phyloP scores from a whole-genome alignment of 2,888 invertebrate species.

The Vanessa cardui region DNA sequence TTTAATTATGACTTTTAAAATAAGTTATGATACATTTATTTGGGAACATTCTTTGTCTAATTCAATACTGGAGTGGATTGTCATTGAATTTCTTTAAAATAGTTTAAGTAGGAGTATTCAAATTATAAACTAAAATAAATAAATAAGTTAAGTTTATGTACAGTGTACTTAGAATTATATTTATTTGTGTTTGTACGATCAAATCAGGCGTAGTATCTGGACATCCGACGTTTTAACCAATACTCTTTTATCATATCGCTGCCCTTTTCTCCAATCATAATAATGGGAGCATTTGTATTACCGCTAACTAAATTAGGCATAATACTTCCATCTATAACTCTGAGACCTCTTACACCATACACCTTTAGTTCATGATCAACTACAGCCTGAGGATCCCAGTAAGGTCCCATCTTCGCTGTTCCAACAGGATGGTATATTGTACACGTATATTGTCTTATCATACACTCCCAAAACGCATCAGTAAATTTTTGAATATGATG shows the following conservation, averaged over 20 bases:
- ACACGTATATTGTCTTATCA: constrained; percentile 91
- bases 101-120: not conserved
- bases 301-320: constrained; percentile 85
- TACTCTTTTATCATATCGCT: constrained; percentile 38
- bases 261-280: constrained; percentile 41
- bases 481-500: constrained; percentile 85
- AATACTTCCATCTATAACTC: constrained; percentile 86
- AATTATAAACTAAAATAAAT: constrained; percentile 19
- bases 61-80: constrained; percentile 10
- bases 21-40: constrained; percentile 16
- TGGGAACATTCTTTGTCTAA: constrained; percentile 22
- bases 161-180: constrained; percentile 16
- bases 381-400: constrained; percentile 47
- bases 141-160: constrained; percentile 25
- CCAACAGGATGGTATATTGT: constrained; percentile 95
- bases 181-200: constrained; percentile 25
- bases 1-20: not conserved
- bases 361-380: constrained; percentile 26
- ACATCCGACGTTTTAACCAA: constrained; percentile 34
- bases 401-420: constrained; percentile 95
- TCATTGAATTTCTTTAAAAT: not conserved
- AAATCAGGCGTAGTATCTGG: constrained; percentile 32
- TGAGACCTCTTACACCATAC: constrained; percentile 63
- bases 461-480: constrained; percentile 93
- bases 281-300: constrained; percentile 83